Base-by-base conservation (phyloP, 2,888 invertebrate genomes). In the Apoderus coryli region DNA sequence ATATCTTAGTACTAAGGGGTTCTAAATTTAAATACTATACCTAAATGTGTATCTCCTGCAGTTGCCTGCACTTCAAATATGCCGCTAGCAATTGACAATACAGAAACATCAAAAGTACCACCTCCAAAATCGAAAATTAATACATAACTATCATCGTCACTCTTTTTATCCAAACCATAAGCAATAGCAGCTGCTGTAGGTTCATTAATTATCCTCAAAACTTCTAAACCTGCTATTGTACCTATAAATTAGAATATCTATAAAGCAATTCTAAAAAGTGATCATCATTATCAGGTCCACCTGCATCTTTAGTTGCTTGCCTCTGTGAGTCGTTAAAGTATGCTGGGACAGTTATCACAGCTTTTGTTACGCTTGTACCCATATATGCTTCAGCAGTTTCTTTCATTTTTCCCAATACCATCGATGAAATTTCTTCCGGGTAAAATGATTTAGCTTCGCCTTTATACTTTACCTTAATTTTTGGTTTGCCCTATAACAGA, bases 31-130 rank as follows among this genome's bases (percentile, higher is more conserved):
- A n/a, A 19, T 19, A 2, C 22, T 19, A 29, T 37, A 45, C 46
- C 46, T 25, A 49, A 37, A 48, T 69, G 67, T 2, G 69, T 70
- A 45, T 72, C 69, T 5, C 69, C 69, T 2, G 68, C 64, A 1
- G 69, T 69, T 0, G 68, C 50, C 42, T 60, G 60, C 6, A 70
- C 69, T 48, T 75, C 72, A 51, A 75, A 75, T 14, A 59, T 54
- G 6, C 74, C 74, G 42, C 72, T 72, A 44, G 71, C 71, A 46
- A 77, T 73, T 31, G 69, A 67, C 34, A 77, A 54, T 38, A 76
- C 65, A 14, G 76, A 76, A 7, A 77, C 76, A 57, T 78, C 76
- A 53, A 78, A 76, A 15, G 74, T 75, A 16, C 70, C 73, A 40
- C 73, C 68, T 4, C 61, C 61, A 48, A 61, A 50, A 41, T 62